A percentile compares a stretch with the other conserved stretches of the same genome.
These are phyloP conservation scores for Alligator mississippiensis DNA, from an alignment of 2,113 vertebrate genomes.

Conservation along the genomic window DNA sequence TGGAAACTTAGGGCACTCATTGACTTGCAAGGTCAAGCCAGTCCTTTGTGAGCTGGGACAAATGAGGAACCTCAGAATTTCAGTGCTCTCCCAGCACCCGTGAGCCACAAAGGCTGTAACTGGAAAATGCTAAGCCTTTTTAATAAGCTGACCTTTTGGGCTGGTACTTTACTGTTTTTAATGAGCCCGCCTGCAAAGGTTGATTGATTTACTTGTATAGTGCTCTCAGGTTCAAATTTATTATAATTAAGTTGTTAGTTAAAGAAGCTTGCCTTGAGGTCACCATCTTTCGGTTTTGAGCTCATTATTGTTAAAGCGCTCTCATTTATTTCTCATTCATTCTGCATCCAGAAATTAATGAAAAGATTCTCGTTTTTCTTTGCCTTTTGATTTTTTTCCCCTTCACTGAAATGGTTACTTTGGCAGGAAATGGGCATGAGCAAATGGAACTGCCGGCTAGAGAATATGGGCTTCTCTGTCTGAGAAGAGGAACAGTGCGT, in stretches of 20 bases:
- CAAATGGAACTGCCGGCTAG: conserved; percentile 72
- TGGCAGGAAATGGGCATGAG: conserved; percentile 77
- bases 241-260: conserved; percentile 68
- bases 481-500: conserved; percentile 31
- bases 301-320: conserved; percentile 51
- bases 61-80: conserved; percentile 2
- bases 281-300: conserved; percentile 47
- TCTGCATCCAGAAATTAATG: conserved; percentile 64
- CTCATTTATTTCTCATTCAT: conserved; percentile 54
- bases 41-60: background rate
- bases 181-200: conserved; percentile 49
- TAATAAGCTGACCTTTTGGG: conserved; percentile 66
- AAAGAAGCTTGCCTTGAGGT: conserved; percentile 46
- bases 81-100: conserved; percentile 24
- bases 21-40: conserved; percentile 5
- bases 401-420: conserved; percentile 55
- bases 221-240: conserved; percentile 53
- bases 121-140: conserved; percentile 60
- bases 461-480: conserved; percentile 49
- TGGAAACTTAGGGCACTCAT: conserved; percentile 1
- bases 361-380: conserved; percentile 54
- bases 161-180: conserved; percentile 57
- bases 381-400: rapidly evolving
- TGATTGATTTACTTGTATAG: conserved; percentile 72
- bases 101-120: conserved; percentile 42